These are phyloP conservation scores for Panurus biarmicus DNA, from an alignment of 2,113 vertebrate genomes.

Conservation along the genomic window DNA sequence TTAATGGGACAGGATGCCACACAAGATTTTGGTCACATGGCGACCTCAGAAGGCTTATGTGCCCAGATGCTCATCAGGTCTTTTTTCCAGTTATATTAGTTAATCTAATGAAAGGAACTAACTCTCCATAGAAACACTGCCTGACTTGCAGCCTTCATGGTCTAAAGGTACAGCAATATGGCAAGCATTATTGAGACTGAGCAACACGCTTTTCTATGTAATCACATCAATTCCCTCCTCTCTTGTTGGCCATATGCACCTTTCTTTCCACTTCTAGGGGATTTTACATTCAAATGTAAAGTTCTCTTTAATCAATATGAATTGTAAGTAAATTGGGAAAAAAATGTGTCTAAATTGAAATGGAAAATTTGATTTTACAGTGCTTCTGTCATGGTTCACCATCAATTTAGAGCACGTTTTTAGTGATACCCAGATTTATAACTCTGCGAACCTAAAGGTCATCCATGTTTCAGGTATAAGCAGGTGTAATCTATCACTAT, in stretches of 20 bases:
- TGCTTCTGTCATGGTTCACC: background rate
- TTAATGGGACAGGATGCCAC: background rate
- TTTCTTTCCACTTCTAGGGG: background rate
- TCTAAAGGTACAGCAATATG: background rate
- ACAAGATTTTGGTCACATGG: background rate
- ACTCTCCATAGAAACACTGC: background rate
- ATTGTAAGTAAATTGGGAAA: background rate
- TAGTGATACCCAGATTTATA: background rate
- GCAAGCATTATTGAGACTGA: background rate
- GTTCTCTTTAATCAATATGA: background rate
- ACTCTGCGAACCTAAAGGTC: background rate
- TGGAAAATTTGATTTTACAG: background rate
- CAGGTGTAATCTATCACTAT: background rate
- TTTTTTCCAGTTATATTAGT: background rate
- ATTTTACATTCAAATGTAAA: background rate
- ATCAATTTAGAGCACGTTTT: background rate
- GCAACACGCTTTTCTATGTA: background rate
- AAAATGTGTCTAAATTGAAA: background rate
- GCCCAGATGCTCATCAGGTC: background rate
- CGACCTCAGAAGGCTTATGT: background rate
- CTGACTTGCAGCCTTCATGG: background rate
- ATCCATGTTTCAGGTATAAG: background rate
- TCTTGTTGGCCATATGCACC: background rate
- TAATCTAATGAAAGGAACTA: constrained; percentile 35
- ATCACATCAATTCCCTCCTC: background rate